phyloP scores from a whole-genome alignment of 2,113 vertebrate genomes.

The Podarcis muralis region DNA sequence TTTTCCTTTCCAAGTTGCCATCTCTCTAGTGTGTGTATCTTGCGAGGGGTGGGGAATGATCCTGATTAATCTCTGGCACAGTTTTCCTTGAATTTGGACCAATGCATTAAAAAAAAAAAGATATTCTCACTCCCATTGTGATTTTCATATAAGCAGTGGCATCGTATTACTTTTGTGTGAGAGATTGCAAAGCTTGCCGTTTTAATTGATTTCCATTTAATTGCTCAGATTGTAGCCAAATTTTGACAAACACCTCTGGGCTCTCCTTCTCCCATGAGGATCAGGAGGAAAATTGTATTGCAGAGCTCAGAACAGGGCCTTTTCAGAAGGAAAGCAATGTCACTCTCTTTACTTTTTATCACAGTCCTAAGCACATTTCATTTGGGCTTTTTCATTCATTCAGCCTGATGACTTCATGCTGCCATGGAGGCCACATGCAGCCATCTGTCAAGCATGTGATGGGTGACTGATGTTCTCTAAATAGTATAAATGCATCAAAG shows the following conservation, averaged over 20 bases:
- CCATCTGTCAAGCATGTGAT: neutral
- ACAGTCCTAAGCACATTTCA: neutral
- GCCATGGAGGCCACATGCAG: neutral
- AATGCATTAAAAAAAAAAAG: neutral
- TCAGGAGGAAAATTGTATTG: neutral
- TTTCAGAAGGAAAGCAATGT: neutral
- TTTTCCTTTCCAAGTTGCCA: constrained; percentile 42
- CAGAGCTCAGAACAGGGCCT: neutral
- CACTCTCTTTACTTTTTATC: neutral
- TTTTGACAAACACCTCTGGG: neutral
- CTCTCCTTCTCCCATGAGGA: neutral
- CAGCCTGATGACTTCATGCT: neutral
- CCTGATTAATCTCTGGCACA: neutral
- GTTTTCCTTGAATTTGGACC: neutral
- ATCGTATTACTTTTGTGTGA: accelerated
- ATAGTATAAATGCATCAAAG: neutral
- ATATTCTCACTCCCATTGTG: neutral
- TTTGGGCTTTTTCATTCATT: no score
- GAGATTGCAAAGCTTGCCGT: neutral
- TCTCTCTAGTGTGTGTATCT: constrained; percentile 23
- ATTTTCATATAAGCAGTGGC: neutral
- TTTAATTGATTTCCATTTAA: neutral
- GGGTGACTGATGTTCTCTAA: neutral
- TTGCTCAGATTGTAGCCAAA: neutral
- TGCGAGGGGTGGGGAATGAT: neutral